A percentile compares a stretch with the other conserved stretches of the same genome.
Conservation (phyloP, 2,888 invertebrate species). For the Asteroscopus sphinx region DNA sequence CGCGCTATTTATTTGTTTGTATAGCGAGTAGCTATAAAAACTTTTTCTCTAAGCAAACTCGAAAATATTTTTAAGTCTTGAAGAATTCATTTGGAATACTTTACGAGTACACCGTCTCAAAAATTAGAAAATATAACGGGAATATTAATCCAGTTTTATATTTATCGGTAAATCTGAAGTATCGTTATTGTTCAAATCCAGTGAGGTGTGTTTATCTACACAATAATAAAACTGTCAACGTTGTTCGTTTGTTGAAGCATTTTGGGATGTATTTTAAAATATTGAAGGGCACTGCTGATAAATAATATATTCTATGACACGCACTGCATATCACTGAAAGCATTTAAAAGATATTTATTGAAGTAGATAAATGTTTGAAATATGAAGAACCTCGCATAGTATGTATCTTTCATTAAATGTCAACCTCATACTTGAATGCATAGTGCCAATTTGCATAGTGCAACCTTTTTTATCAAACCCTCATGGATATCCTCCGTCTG, state of each 20-base stretch:
- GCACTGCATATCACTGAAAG: neutral
- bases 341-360: neutral
- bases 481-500: too few species aligned
- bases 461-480: too few species aligned
- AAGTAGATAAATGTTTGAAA: too few species aligned
- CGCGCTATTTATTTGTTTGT: too few species aligned
- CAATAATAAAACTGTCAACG: slow-evolving; percentile 8
- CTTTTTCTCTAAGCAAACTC: neutral
- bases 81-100: slow-evolving; percentile 4
- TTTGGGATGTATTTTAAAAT: slow-evolving; percentile 9
- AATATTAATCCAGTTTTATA: slow-evolving; percentile 2
- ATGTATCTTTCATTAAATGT: too few species aligned
- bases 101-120: neutral
- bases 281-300: slow-evolving; percentile 4
- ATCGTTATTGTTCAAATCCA: slow-evolving; percentile 22
- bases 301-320: slow-evolving; percentile 13
- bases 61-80: neutral
- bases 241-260: slow-evolving; percentile 16
- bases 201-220: slow-evolving; percentile 1
- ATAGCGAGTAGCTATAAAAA: too few species aligned
- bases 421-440: too few species aligned
- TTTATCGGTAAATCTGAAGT: slow-evolving; percentile 20
- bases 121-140: neutral
- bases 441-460: too few species aligned
- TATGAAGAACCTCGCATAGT: too few species aligned